A percentile compares a stretch with the other conserved stretches of the same genome.
These are phyloP conservation scores for Puma concolor DNA, from an alignment of 2,113 vertebrate genomes.

Conservation along the genomic window DNA sequence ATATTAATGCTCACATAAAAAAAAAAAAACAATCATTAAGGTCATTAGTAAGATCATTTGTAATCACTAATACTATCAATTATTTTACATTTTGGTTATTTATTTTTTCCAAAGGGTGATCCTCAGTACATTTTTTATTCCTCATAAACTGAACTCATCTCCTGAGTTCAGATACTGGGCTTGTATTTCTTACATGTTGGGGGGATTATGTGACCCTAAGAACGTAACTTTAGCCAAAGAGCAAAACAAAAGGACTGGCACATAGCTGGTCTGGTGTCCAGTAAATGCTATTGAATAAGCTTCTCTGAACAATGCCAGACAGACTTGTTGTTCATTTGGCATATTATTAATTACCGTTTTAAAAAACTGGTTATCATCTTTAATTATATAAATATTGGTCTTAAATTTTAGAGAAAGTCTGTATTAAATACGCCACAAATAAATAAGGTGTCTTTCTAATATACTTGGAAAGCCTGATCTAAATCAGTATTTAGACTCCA, in stretches of 20 bases:
- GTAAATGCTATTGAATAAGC: background rate
- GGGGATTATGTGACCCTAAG: background rate
- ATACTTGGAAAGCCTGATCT: background rate
- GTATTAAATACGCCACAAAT: background rate
- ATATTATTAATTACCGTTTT: background rate
- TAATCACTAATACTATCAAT: background rate
- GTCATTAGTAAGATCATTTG: slow-evolving; percentile 48
- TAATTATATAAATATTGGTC: background rate
- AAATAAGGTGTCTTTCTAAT: background rate
- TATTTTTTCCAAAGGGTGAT: background rate
- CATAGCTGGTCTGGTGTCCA: background rate
- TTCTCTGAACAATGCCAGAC: background rate
- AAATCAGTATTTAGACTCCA: background rate
- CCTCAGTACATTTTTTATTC: background rate
- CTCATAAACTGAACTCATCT: background rate
- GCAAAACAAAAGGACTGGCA: background rate
- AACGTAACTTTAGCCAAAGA: background rate
- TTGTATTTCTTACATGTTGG: background rate
- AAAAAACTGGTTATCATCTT: background rate
- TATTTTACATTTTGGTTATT: background rate
- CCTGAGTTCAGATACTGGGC: background rate
- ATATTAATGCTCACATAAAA: slow-evolving; percentile 34
- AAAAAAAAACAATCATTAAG: background rate
- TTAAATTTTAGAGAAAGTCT: background rate
- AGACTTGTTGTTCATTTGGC: background rate